phyloP scores from a whole-genome alignment of 2,113 vertebrate species.

The Caranx melampygus region DNA sequence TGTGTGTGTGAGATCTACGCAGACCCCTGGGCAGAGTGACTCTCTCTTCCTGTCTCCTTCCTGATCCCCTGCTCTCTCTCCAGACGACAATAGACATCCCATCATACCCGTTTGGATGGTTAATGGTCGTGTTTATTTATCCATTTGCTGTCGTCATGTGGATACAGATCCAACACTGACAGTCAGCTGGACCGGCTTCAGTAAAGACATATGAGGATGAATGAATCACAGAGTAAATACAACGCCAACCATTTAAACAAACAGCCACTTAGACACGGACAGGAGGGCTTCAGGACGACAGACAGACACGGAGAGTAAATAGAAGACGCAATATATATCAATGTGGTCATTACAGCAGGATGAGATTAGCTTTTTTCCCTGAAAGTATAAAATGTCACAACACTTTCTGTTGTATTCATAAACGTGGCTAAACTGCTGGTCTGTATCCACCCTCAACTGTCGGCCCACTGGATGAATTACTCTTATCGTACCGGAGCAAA shows the following conservation, averaged over 20 bases:
- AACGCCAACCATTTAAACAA: constrained; percentile 7
- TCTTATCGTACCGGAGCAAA: constrained; percentile 9
- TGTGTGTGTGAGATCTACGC: constrained; percentile 39
- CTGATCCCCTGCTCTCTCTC: constrained; percentile 83
- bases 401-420: neutral
- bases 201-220: constrained; percentile 5
- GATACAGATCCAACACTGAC: constrained; percentile 21
- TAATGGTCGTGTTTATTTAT: constrained; percentile 77
- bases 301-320: neutral
- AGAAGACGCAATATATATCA: neutral
- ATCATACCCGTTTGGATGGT: constrained; percentile 74
- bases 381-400: neutral
- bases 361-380: neutral
- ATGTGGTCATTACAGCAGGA: neutral
- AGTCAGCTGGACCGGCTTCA: constrained; percentile 23
- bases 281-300: neutral
- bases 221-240: constrained; percentile 23
- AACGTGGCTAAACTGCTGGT: neutral
- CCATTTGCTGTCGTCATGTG: constrained; percentile 70
- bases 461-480: neutral
- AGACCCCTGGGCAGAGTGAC: constrained; percentile 84
- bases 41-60: constrained; percentile 97
- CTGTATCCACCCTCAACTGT: neutral
- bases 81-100: constrained; percentile 89
- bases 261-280: constrained; percentile 6